Conservation (phyloP, 2,797 vertebrate genomes). For the Xyrichtys novacula region DNA sequence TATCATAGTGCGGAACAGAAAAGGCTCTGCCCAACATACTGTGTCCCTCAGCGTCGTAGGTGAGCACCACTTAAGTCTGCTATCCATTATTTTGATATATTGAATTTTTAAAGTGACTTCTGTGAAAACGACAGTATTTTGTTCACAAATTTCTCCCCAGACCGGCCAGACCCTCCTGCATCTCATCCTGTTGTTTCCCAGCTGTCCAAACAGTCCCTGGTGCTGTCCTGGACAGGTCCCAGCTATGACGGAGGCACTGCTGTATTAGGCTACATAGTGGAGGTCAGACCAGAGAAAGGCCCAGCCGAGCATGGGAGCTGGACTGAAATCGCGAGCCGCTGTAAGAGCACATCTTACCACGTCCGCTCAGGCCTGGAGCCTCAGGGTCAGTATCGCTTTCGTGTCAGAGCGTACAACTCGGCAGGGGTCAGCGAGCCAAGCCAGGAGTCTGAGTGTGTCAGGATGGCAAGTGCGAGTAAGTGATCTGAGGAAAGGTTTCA, state of each 20-base stretch:
- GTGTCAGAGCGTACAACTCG: constrained; percentile 82
- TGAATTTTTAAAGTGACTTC: not conserved
- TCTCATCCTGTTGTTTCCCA: constrained; percentile 83
- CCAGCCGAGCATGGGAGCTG: constrained; percentile 56
- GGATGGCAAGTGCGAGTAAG: constrained; percentile 78
- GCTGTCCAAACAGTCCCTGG: constrained; percentile 77
- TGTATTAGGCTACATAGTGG: constrained; percentile 83
- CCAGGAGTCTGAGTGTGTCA: constrained; percentile 76
- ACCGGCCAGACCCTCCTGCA: constrained; percentile 80
- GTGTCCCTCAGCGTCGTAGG: constrained; percentile 77
- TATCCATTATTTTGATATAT: not conserved
- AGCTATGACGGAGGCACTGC: constrained; percentile 86
- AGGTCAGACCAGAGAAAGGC: constrained; percentile 63
- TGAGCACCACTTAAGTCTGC: constrained; percentile 38
- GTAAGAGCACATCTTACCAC: constrained; percentile 81
- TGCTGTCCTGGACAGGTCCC: constrained; percentile 87
- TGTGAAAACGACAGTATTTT: not conserved
- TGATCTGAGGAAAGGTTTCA: not conserved
- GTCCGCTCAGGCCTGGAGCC: constrained; percentile 78
- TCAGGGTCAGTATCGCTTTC: constrained; percentile 79
- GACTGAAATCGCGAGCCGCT: constrained; percentile 73
- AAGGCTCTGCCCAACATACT: constrained; percentile 72
- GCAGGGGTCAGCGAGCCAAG: constrained; percentile 83
- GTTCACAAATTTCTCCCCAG: constrained; percentile 55
- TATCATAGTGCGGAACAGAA: constrained; percentile 70